These are phyloP conservation scores for Coracias cyanogaster DNA, from an alignment of 2,797 vertebrate genomes.

Conservation along the genomic window DNA sequence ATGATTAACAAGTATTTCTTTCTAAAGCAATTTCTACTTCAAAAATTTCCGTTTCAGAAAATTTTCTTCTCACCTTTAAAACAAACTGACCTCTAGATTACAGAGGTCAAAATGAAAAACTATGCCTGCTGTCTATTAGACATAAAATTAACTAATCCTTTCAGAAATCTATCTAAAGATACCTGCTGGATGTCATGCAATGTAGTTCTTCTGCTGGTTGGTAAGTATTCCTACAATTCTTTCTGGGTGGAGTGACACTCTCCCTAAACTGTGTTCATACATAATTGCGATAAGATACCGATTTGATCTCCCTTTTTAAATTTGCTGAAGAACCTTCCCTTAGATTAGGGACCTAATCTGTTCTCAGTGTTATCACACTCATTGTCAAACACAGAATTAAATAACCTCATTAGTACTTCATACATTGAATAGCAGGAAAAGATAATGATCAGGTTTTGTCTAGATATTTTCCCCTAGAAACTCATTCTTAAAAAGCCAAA, in stretches of 20 bases:
- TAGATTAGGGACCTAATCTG: slow-evolving; percentile 1
- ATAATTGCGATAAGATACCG: background rate
- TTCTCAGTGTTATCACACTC: background rate
- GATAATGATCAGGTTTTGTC: background rate
- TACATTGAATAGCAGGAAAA: background rate
- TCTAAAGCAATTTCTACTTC: background rate
- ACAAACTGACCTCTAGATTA: background rate
- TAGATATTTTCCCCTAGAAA: background rate
- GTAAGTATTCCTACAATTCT: background rate
- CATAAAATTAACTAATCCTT: background rate
- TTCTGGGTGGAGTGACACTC: background rate
- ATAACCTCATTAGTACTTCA: slow-evolving; percentile 16
- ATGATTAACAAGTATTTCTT: background rate
- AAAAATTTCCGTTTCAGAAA: background rate
- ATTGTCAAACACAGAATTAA: slow-evolving; percentile 6
- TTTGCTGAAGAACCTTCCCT: background rate
- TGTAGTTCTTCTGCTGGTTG: background rate
- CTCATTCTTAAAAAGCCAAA: background rate
- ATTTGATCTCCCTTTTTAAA: slow-evolving; percentile 1
- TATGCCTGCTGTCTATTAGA: background rate
- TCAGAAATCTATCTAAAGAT: background rate
- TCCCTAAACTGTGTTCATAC: background rate
- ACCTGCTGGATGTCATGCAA: background rate
- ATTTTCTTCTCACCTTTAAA: background rate
- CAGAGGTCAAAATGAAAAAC: background rate